A percentile compares a stretch with the other conserved stretches of the same genome.
Evolutionary conservation across 2,113 vertebrate species (phyloP).

Genomic region (Mola mola): DNA sequence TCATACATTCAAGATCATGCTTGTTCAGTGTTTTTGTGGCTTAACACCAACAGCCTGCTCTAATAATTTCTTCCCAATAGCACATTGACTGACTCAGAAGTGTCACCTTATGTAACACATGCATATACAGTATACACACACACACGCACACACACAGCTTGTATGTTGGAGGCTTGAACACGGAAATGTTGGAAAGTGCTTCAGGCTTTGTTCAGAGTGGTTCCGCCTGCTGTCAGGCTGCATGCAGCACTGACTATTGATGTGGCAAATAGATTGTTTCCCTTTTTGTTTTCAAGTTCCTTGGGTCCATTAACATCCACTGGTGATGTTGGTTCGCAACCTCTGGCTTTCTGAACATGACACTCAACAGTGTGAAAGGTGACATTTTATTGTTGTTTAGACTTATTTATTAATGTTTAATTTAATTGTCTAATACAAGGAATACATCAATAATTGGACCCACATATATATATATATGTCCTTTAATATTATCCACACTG

Average conservation of each 20-base stretch:
- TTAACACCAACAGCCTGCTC: neutral
- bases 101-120: constrained; percentile 32
- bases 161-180: constrained; percentile 37
- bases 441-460: too few species aligned
- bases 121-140: neutral
- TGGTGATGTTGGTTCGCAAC: neutral
- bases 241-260: constrained; percentile 1
- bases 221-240: neutral
- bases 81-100: neutral
- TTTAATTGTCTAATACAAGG: too few species aligned
- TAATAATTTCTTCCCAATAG: neutral
- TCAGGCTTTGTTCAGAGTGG: constrained; percentile 29
- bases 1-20: too few species aligned
- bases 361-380: too few species aligned
- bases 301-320: neutral
- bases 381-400: too few species aligned
- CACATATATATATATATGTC: too few species aligned
- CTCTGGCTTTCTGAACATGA: too few species aligned
- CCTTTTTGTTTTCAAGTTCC: neutral
- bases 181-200: constrained; percentile 55
- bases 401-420: too few species aligned
- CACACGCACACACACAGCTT: neutral
- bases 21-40: too few species aligned
- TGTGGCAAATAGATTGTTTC: constrained; percentile 20
- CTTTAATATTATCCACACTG: too few species aligned